A percentile compares a stretch with the other conserved stretches of the same genome.
phyloP scores from a whole-genome alignment of 2,888 invertebrate species.

The Pterostichus madidus region DNA sequence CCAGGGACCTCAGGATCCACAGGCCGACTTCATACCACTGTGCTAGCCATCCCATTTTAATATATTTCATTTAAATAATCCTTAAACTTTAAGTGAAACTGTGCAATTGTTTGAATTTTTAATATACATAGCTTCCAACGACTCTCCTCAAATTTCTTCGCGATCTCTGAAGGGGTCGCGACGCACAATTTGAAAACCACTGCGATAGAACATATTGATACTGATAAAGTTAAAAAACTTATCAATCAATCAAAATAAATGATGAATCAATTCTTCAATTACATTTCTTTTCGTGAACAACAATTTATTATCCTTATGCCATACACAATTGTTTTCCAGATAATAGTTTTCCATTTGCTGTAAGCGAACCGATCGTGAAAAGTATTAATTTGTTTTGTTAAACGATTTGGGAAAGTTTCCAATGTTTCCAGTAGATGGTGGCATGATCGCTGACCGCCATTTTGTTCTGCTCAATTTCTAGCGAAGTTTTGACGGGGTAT shows the following conservation, averaged over 20 bases:
- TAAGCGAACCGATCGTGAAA: not conserved
- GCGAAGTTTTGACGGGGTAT: conserved; percentile 57
- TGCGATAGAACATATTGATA: too few species aligned
- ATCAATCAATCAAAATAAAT: conserved; percentile 14
- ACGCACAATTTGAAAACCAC: too few species aligned
- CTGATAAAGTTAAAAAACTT: not conserved
- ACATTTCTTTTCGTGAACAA: not conserved
- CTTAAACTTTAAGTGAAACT: too few species aligned
- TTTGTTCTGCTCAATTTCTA: conserved; percentile 48
- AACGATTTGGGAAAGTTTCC: conserved; percentile 35
- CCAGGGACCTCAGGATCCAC: too few species aligned
- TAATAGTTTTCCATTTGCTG: not conserved
- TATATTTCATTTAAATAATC: too few species aligned
- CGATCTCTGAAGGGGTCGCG: too few species aligned
- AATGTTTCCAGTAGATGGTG: conserved; percentile 18
- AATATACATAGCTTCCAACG: too few species aligned
- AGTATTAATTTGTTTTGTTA: conserved; percentile 59
- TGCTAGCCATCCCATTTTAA: too few species aligned
- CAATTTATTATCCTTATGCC: conserved; percentile 32
- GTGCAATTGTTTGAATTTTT: too few species aligned
- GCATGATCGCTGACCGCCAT: conserved; percentile 48
- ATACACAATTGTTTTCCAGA: conserved; percentile 22
- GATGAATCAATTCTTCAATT: conserved; percentile 6
- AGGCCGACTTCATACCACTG: too few species aligned
- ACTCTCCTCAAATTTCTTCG: too few species aligned